phyloP scores from a whole-genome alignment of 2,113 vertebrate genomes.

The Corythornis madagascariensis region DNA sequence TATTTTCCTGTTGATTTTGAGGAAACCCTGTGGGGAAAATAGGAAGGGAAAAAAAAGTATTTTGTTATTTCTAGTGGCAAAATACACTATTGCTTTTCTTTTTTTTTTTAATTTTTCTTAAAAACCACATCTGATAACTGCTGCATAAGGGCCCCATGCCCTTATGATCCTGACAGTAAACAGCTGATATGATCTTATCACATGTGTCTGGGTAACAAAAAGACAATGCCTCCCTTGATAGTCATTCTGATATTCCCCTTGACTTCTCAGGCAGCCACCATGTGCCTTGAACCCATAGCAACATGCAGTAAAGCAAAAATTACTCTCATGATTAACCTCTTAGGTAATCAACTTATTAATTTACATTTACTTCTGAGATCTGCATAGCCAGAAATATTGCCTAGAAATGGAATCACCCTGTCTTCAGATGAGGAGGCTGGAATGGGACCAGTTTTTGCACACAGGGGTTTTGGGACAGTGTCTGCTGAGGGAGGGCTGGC shows the following conservation, averaged over 20 bases:
- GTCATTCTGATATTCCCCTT: background rate
- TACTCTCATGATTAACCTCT: background rate
- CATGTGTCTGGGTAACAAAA: background rate
- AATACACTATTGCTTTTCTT: background rate
- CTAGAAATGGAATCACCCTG: background rate
- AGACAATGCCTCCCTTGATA: background rate
- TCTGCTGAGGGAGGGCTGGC: constrained; percentile 39
- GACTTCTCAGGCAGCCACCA: background rate
- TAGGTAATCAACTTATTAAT: background rate
- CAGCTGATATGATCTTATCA: constrained; percentile 9
- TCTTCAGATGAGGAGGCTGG: background rate
- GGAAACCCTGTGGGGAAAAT: background rate
- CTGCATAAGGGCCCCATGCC: background rate
- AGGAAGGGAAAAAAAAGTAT: background rate
- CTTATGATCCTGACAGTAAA: constrained; percentile 8
- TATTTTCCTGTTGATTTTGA: background rate
- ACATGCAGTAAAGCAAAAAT: background rate
- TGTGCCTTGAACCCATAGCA: background rate
- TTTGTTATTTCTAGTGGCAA: background rate
- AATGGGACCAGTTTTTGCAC: background rate
- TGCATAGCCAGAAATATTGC: background rate
- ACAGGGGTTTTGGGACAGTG: background rate
- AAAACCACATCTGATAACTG: background rate
- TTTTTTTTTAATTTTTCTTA: background rate
- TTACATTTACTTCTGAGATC: background rate